Evolutionary conservation across 2,888 invertebrate genomes (phyloP).

Genomic region (Flexamia atlantica): DNA sequence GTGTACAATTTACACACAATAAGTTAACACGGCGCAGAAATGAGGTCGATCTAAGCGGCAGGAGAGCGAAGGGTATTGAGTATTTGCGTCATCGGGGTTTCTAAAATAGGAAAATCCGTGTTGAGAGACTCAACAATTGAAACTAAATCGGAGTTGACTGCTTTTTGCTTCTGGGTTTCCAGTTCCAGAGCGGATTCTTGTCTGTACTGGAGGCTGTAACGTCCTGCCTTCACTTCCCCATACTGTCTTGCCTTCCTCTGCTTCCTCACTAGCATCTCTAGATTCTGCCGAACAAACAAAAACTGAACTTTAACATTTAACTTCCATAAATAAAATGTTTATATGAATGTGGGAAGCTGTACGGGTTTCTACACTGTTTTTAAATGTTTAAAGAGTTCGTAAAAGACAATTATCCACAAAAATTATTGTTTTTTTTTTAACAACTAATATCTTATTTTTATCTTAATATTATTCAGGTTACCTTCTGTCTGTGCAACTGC

Average conservation of each 20-base stretch:
- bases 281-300: slow-evolving; percentile 74
- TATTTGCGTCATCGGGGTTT: slow-evolving; percentile 70
- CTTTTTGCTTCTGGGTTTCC: slow-evolving; percentile 79
- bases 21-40: too few species aligned
- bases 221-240: slow-evolving; percentile 74
- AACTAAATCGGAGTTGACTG: slow-evolving; percentile 79
- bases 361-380: too few species aligned
- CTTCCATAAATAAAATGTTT: too few species aligned
- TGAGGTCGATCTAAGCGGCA: slow-evolving; percentile 9
- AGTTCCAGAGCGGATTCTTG: slow-evolving; percentile 76
- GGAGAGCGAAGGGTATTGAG: slow-evolving; percentile 68
- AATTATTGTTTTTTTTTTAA: too few species aligned
- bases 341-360: too few species aligned
- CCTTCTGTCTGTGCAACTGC: slow-evolving; percentile 75
- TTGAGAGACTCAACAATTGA: slow-evolving; percentile 79
- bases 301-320: too few species aligned
- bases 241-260: slow-evolving; percentile 84
- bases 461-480: slow-evolving; percentile 68
- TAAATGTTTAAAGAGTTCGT: too few species aligned
- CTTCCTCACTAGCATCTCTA: slow-evolving; percentile 81
- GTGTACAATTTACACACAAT: too few species aligned
- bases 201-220: slow-evolving; percentile 74
- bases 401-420: too few species aligned
- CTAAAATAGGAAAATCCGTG: slow-evolving; percentile 79
- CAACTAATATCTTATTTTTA: too few species aligned